Evolutionary conservation across 1,140 invertebrate species (phyloP).

Genomic region (Cyrtorhinus lividipennis): DNA sequence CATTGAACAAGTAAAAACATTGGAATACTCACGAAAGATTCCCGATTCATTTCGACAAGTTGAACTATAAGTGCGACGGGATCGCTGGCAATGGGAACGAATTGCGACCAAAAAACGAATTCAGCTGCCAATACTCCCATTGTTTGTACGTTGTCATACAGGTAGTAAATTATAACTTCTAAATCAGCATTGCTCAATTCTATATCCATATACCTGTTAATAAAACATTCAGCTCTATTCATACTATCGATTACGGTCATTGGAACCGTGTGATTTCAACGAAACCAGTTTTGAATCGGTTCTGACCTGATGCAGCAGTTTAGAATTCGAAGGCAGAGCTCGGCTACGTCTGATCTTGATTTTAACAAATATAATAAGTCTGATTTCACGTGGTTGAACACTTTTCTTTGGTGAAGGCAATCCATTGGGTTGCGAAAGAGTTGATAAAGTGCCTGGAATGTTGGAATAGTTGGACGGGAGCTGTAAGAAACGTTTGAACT

Average conservation of each 20-base stretch:
- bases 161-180: background rate
- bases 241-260: too few relatives aligned
- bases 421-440: background rate
- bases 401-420: background rate
- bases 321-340: background rate
- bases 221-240: too few relatives aligned
- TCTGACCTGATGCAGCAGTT: background rate
- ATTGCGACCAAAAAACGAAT: background rate
- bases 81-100: background rate
- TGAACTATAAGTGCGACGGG: background rate
- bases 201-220: background rate
- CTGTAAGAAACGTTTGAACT: too few relatives aligned
- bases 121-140: background rate
- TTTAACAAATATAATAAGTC: background rate
- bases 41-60: conserved; percentile 2
- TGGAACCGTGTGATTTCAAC: background rate
- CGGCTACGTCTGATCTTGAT: background rate
- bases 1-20: too few relatives aligned
- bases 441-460: background rate
- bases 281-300: background rate
- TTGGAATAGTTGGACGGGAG: background rate
- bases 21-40: background rate
- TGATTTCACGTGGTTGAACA: background rate
- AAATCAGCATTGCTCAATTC: background rate
- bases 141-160: background rate